Base-by-base conservation (phyloP, 2,888 invertebrate genomes). In the Tyria jacobaeae region DNA sequence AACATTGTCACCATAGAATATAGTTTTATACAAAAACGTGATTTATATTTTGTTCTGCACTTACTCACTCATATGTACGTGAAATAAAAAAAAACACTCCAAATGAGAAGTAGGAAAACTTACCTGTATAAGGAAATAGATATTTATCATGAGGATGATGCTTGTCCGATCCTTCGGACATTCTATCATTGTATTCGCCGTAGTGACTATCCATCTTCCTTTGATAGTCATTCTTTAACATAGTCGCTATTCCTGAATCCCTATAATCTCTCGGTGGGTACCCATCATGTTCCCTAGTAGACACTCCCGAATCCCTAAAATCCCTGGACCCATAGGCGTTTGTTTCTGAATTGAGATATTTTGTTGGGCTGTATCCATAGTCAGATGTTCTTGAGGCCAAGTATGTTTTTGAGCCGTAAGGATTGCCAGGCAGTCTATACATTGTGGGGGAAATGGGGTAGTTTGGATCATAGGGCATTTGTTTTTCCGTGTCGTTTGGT, bases 51-150 rank as follows among this genome's bases (percentile, higher is more conserved):
- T n/a, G n/a, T 49, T 25, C 15, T n/a, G 27, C 4, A 31, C 27
- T n/a, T n/a, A n/a, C n/a, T n/a, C n/a, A n/a, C n/a, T n/a, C n/a
- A n/a, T n/a, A 31, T 49, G 6, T 49, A 51, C 10, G 12, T 34
- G 15, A 31, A 12, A 17, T 27, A n/a, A 34, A 31, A 47, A n/a
- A 56, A 47, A 48, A 15, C 39, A 62, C 10, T 24, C 27, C 6
- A 2, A 14, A 37, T 9, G 12, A 50, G 1, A 51, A 14, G 0
- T 17, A 55, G 39, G 59, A 14, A 44, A 58, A 64, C 51, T 49
- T 85, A 94, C 96, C 96, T 75, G 97, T 97, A 82, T 97, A 97
- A 0, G 97, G 97, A 79, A 97, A 97, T 67, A 96, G 93, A 88
- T 97, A 98, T 94, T 97, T 97, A 78, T 97, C 97, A 62, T 95